Base-by-base conservation (phyloP, 2,888 invertebrate species). In the Parnassius smintheus region DNA sequence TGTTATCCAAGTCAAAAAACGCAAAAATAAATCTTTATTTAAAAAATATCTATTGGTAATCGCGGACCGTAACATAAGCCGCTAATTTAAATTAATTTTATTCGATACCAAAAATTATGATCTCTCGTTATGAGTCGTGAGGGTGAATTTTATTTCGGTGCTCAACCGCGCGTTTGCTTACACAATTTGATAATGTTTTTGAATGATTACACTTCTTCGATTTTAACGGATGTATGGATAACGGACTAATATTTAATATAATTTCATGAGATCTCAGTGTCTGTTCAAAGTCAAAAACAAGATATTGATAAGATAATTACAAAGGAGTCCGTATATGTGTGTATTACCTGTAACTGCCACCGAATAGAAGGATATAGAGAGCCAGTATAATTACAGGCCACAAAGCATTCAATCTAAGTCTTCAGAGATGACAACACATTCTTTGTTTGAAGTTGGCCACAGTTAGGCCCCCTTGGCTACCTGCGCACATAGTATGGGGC, bases 51-150 rank as follows among this genome's bases (percentile, higher is more conserved):
- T 70, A 73, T 79, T 76, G 70, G 75, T 70, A 81, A 69, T 71
- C 80, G 68, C 68, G 74, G 75, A 82, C 82, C 82, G 84, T 80
- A 79, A 65, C 68, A 66, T 71, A 74, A 77, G 75, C 79, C 77
- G 72, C 77, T 76, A 75, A 75, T 80, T 18, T 18, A 18, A 18
- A 18, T 18, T 18, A 18, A 18, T 18, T 18, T 18, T 18, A 18
- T 18, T 75, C 77, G 77, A 81, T 81, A 81, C 75, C 79, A 80
- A 80, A 85, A 85, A 82, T 79, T 86, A 82, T 83, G 80, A 82
- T 82, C 77, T 78, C 75, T 72, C 71, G 73, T 72, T 71, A 72
- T 68, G 72, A 66, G 68, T 68, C 72, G 73, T 75, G 75, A 69
- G 69, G 74, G 67, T 70, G 72, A 77, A 74, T 75, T 75, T 73